Evolutionary conservation across 2,888 invertebrate genomes (phyloP).

Genomic region (Dicycla oo): DNA sequence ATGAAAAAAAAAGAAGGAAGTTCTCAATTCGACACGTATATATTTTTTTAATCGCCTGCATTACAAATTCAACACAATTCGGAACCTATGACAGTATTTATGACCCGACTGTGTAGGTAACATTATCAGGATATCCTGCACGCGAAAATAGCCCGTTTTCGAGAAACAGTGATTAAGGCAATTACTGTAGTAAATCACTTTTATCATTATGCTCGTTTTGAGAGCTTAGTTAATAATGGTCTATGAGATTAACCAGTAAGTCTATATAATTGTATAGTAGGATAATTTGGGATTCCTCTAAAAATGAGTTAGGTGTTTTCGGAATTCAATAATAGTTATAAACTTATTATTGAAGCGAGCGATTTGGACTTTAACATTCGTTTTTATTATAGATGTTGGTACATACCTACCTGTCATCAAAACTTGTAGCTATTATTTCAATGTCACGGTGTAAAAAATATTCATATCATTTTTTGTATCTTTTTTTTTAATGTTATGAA

Average conservation of each 20-base stretch:
- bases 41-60: no score
- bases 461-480: slow-evolving; percentile 6
- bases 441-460: slow-evolving; percentile 35
- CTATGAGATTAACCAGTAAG: no score
- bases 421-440: slow-evolving; percentile 30
- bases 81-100: no score
- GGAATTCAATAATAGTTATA: not conserved
- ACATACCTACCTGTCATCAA: slow-evolving; percentile 13
- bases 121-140: not conserved
- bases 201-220: not conserved
- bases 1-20: no score
- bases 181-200: no score
- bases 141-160: not conserved
- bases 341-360: not conserved
- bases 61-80: no score
- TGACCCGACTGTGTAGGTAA: no score
- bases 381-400: slow-evolving; percentile 10
- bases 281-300: not conserved
- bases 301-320: not conserved
- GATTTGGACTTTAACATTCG: slow-evolving; percentile 28
- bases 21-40: no score
- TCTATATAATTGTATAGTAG: no score
- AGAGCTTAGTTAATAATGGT: not conserved
- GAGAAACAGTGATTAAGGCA: not conserved
- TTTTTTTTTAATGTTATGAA: no score